Conservation (phyloP, 2,113 vertebrate species). For the Erythrocebus patas region DNA sequence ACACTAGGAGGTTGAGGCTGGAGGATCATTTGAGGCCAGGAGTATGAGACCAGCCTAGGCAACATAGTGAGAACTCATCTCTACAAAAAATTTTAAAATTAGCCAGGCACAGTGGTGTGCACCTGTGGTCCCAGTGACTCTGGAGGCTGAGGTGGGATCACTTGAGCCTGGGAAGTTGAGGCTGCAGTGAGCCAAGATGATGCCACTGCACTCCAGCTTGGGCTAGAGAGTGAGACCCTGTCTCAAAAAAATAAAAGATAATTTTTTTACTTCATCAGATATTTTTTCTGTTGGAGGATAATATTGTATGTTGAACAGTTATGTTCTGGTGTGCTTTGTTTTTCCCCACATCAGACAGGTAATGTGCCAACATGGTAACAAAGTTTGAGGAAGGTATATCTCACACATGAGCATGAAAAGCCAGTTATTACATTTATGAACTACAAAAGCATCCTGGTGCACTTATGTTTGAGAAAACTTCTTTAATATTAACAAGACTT, state of each 20-base stretch:
- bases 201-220: too few species aligned
- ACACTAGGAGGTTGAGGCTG: too few species aligned
- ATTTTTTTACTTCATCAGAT: neutral
- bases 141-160: too few species aligned
- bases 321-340: neutral
- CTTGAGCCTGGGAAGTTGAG: too few species aligned
- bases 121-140: too few species aligned
- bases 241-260: neutral
- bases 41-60: too few species aligned
- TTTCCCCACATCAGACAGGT: neutral
- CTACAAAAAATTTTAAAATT: too few species aligned
- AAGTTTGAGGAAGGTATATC: neutral
- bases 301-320: neutral
- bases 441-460: neutral
- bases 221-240: too few species aligned
- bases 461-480: slow-evolving; percentile 11
- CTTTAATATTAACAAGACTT: slow-evolving; percentile 36
- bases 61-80: too few species aligned
- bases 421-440: neutral
- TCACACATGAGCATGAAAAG: neutral
- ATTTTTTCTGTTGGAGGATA: neutral
- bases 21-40: too few species aligned
- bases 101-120: too few species aligned
- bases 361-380: neutral
- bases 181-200: too few species aligned